Evolutionary conservation across 2,113 vertebrate genomes (phyloP).

Genomic region (Barbus barbus): DNA sequence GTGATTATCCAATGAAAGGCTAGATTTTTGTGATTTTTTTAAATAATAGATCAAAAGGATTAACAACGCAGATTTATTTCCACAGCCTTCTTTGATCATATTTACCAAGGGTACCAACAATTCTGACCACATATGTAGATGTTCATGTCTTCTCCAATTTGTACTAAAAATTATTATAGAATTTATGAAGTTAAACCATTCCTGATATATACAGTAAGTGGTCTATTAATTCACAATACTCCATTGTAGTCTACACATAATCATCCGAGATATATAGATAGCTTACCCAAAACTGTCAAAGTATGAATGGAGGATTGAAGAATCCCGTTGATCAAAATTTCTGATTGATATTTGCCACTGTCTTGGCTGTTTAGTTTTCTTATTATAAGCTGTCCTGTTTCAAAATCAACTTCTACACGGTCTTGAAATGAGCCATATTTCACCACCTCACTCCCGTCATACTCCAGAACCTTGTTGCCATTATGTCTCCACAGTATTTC

Average conservation of each 20-base stretch:
- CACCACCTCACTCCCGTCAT: background rate
- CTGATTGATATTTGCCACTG: background rate
- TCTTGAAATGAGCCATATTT: background rate
- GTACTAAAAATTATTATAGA: background rate
- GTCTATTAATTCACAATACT: background rate
- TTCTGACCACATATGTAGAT: too few relatives aligned
- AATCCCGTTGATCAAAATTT: background rate
- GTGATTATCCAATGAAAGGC: too few relatives aligned
- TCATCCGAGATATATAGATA: background rate
- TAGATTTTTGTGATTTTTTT: too few relatives aligned
- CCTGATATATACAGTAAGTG: background rate
- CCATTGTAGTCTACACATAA: background rate
- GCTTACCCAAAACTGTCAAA: conserved; percentile 23
- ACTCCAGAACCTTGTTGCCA: background rate
- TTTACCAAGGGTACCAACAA: too few relatives aligned
- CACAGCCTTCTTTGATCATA: too few relatives aligned
- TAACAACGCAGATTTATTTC: too few relatives aligned
- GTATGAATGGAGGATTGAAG: background rate
- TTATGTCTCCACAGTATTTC: conserved; percentile 5
- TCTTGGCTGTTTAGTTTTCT: background rate
- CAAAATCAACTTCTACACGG: background rate
- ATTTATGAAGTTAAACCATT: background rate
- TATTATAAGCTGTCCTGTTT: conserved; percentile 16
- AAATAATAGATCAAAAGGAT: too few relatives aligned
- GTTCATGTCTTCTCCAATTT: background rate